Conservation (phyloP, 2,113 vertebrate species). For the Nothoprocta pentlandii region DNA sequence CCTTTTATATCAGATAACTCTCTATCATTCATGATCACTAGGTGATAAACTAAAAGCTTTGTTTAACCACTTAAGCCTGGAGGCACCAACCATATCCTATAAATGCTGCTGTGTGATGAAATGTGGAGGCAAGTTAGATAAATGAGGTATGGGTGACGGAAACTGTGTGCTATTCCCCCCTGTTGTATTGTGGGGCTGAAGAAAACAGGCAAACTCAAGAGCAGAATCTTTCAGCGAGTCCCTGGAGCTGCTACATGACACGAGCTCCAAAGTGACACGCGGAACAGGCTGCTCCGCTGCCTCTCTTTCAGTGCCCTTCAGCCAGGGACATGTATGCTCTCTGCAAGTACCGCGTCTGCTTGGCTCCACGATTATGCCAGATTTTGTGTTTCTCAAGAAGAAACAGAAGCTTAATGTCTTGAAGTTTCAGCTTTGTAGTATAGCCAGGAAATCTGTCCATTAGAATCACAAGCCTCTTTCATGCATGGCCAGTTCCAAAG, state of each 20-base stretch:
- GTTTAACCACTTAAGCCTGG: not conserved
- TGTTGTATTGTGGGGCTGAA: not conserved
- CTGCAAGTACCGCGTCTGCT: not conserved
- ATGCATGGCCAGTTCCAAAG: constrained; percentile 53
- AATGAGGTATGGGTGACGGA: not conserved
- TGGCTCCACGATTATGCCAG: not conserved
- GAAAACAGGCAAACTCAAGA: not conserved
- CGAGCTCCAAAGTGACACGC: not conserved
- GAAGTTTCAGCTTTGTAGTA: not conserved
- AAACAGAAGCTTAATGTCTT: constrained; percentile 31
- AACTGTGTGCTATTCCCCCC: not conserved
- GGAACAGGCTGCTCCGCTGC: not conserved
- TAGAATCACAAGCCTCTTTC: constrained; percentile 35
- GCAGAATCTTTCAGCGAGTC: not conserved
- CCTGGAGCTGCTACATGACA: not conserved
- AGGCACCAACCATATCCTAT: not conserved
- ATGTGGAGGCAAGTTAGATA: not conserved
- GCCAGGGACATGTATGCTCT: not conserved
- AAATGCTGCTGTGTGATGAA: not conserved
- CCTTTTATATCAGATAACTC: not conserved
- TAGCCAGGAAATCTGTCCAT: not conserved
- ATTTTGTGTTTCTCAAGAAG: constrained; percentile 16
- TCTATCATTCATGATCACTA: not conserved
- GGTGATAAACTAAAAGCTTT: not conserved
- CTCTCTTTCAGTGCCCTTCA: not conserved